phyloP scores from a whole-genome alignment of 2,797 vertebrate genomes.

The Anguilla pacifica region DNA sequence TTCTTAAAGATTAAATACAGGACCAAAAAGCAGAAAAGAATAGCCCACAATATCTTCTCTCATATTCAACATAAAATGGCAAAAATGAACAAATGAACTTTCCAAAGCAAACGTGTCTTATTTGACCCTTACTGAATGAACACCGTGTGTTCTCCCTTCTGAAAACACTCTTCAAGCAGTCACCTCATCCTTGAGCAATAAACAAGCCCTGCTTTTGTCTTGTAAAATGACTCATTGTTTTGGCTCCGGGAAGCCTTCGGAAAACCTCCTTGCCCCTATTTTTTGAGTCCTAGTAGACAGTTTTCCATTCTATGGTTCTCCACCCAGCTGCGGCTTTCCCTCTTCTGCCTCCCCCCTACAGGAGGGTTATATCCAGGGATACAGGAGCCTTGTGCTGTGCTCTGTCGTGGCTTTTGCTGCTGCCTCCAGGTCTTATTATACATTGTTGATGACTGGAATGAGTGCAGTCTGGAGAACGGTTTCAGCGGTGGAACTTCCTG shows the following conservation, averaged over 20 bases:
- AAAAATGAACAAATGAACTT: not conserved
- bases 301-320: not conserved
- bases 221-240: conserved; percentile 30
- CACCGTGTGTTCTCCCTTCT: conserved; percentile 1
- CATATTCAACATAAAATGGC: not conserved
- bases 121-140: not conserved
- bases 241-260: not conserved
- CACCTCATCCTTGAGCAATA: conserved; percentile 29
- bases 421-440: not conserved
- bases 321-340: not conserved
- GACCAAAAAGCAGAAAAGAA: not conserved
- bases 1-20: not conserved
- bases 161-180: not conserved
- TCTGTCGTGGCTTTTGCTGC: not conserved
- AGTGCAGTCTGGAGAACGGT: not conserved
- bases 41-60: not conserved
- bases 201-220: conserved; percentile 29
- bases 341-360: too few species aligned
- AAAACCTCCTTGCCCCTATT: conserved; percentile 8
- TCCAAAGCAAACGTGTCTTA: not conserved
- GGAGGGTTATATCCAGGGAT: not conserved
- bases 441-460: not conserved
- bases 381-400: not conserved
- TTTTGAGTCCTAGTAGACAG: conserved; percentile 3
- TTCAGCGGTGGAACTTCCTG: not conserved